These are phyloP conservation scores for Leucania comma DNA, from an alignment of 2,888 invertebrate species.

Conservation along the genomic window DNA sequence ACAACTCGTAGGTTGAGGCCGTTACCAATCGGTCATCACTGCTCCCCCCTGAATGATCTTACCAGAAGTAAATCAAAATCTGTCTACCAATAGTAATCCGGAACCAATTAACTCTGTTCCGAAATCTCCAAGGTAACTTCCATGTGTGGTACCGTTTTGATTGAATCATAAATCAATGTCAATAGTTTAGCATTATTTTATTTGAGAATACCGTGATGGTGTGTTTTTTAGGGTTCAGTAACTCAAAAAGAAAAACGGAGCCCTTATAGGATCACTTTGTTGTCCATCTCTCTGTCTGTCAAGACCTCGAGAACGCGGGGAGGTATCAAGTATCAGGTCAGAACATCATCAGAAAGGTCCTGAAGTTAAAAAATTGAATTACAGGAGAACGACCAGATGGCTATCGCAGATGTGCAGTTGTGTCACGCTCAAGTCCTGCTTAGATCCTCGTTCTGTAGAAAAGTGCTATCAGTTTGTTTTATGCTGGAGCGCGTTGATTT, in stretches of 20 bases:
- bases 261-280: too few relatives aligned
- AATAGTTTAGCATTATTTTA: not conserved
- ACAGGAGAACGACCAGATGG: constrained; percentile 79
- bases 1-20: too few relatives aligned
- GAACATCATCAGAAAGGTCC: too few relatives aligned
- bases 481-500: constrained; percentile 80
- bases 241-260: too few relatives aligned
- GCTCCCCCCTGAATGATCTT: constrained; percentile 1
- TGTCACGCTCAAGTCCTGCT: constrained; percentile 82
- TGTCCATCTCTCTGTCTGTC: too few relatives aligned
- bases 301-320: too few relatives aligned
- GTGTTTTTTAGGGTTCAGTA: too few relatives aligned
- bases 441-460: constrained; percentile 83
- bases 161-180: constrained; percentile 22
- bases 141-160: constrained; percentile 11
- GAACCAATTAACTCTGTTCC: constrained; percentile 22
- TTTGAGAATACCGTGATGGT: not conserved
- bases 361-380: not conserved
- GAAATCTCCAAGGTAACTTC: constrained; percentile 49
- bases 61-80: too few relatives aligned
- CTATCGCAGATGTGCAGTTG: constrained; percentile 77
- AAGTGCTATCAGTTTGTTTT: constrained; percentile 80
- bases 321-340: too few relatives aligned
- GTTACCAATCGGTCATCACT: too few relatives aligned
- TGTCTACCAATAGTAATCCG: not conserved